Evolutionary conservation across 2,797 vertebrate species (phyloP), one percentile per base, ranked within the genome.

Genomic region (Sparus aurata): DNA sequence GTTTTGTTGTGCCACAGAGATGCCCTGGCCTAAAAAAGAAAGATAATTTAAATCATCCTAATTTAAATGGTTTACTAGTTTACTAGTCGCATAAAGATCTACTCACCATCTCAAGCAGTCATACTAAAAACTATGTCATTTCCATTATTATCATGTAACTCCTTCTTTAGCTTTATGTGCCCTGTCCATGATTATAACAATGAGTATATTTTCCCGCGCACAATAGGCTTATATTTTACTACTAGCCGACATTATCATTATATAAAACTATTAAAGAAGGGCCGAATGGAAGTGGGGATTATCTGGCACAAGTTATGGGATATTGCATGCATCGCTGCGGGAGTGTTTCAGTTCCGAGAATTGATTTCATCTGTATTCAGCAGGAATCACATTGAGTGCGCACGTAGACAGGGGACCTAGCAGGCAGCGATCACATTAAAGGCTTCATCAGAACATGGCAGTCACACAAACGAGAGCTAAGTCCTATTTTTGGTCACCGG

Each of bases 391-490:
- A 83, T 70, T 45, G 75, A 79, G 69, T 62, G 70, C 57, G 68
- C 41, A 69, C 49, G 71, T 38, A 85, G 71, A 85, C 53, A 62
- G 65, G 46, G 70, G 55, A 68, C 77, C 75, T 88, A 61, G 79
- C 72, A 81, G 69, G 72, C 68, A 75, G 77, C 59, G 83, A 87
- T 92, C 87, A 89, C 87, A 83, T 80, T 81, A 72, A 82, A 70
- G 43, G 73, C 60, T 69, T 70, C 41, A 60, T 30, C 22, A 43
- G 49, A 75, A 66, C 38, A 34, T 54, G 55, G 13, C 61, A 43
- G 45, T 73, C 41, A 66, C 75, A 84, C 75, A 77, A 61, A 17
- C 65, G 47, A 80, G 72, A 73, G 69, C 30, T 22, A 54, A 23
- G 69, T 73, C 52, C 50, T 82, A 80, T 78, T 86, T 85, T 61